Percentiles rank a stretch among this genome's conserved stretches.
These are phyloP conservation scores for Butorides virescens DNA, from an alignment of 2,113 vertebrate species.

Conservation along the genomic window DNA sequence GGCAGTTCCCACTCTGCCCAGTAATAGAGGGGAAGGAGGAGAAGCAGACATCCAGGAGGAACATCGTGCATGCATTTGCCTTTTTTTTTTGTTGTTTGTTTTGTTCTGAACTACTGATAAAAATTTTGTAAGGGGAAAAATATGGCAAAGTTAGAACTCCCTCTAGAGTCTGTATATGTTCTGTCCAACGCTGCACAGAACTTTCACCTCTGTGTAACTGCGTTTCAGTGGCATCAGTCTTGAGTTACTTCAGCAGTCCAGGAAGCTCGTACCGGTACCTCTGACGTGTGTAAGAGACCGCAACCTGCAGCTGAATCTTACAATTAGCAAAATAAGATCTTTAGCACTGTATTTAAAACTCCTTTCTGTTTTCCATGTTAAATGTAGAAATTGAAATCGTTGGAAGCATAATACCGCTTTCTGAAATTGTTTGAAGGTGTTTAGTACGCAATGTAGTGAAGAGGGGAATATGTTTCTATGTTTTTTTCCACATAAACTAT, in stretches of 20 bases:
- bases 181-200: neutral
- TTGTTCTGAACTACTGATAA: neutral
- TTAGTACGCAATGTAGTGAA: neutral
- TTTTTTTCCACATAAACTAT: neutral
- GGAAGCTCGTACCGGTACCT: neutral
- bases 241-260: neutral
- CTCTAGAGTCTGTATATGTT: constrained; percentile 24
- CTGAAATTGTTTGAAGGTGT: neutral
- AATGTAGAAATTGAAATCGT: fast-evolving
- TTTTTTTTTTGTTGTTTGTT: neutral
- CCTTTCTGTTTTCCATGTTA: neutral
- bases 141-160: constrained; percentile 39
- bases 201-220: neutral
- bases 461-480: neutral
- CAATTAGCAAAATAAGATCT: neutral
- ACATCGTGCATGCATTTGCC: neutral
- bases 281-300: neutral
- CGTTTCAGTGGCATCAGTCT: neutral
- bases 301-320: neutral
- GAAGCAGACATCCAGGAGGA: neutral
- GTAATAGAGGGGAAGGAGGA: too few relatives aligned
- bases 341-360: neutral
- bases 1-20: neutral
- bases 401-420: neutral
- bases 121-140: neutral